Base-by-base conservation (phyloP, 2,888 invertebrate genomes). In the Chirona hameri region DNA sequence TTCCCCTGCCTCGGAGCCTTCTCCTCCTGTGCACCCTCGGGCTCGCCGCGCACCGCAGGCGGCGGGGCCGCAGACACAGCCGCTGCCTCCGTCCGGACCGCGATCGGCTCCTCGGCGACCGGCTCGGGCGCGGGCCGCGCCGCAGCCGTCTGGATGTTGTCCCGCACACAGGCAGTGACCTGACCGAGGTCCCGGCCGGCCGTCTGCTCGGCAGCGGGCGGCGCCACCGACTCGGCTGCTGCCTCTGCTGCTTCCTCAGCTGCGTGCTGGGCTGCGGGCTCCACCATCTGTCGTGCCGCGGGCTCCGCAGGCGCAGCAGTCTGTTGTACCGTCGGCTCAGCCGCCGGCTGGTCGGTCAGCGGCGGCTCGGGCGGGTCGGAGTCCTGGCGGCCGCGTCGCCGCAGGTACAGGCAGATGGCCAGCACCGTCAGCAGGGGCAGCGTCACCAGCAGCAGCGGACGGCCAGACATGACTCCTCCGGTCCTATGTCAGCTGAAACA, bases 341-440 rank as follows among this genome's bases (percentile, higher is more conserved):
- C 4, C 29, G 15, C 18, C 76, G 39, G n/a, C 72, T 39, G 48
- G 29, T 79, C 79, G n/a, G 39, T 46, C 72, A 12, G 31, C 48
- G 12, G 79, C 79, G 46, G 80, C 80, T 55, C 55, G 15, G 18
- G 52, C 80, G n/a, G 31, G 15, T 52, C 80, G 15, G 0, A 14
- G 27, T 52, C 27, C 15, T 3, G 39, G 9, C 39, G 76, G 1
- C 18, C 21, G 18, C 80, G 80, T 15, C 18, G 52, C 14, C 55
- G 55, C 27, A 80, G 80, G 52, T 80, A 80, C 48, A 80, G 80
- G 55, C 80, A 80, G 52, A 80, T 29, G 48, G 80, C 80, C 52
- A 80, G 27, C 27, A 52, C 52, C 27, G 80, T 55, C 52, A 80
- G 52, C 80, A 80, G 27, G 14, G 80, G 80, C 80, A 80, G 52